Evolutionary conservation across 2,888 invertebrate genomes (phyloP).

Genomic region (Tromatobia lineatoria): DNA sequence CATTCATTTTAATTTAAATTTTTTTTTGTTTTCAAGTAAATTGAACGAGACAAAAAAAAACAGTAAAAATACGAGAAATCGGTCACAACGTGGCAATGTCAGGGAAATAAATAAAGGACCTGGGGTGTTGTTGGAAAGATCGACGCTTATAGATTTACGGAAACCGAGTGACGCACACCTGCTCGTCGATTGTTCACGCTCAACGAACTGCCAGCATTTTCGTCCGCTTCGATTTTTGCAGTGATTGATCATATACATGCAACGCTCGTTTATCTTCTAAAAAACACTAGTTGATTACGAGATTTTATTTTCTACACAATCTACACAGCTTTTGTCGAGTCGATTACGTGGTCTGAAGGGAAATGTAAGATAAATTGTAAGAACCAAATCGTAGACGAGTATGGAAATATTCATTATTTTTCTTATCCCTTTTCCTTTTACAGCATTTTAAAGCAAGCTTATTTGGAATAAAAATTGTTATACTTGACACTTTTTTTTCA

Average conservation of each 20-base stretch:
- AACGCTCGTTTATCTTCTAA: constrained; percentile 15
- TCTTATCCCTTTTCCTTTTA: too few relatives aligned
- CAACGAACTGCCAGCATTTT: not conserved
- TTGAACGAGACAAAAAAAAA: not conserved
- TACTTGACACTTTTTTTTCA: too few relatives aligned
- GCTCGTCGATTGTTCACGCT: constrained; percentile 13
- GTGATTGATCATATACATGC: constrained; percentile 46
- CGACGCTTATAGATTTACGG: constrained; percentile 52
- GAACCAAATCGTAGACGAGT: too few relatives aligned
- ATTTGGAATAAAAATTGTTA: too few relatives aligned
- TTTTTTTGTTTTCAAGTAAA: not conserved
- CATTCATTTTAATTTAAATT: too few relatives aligned
- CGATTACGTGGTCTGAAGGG: too few relatives aligned
- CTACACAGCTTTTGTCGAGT: not conserved
- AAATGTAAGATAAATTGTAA: too few relatives aligned
- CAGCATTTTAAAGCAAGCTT: too few relatives aligned
- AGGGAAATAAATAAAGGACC: constrained; percentile 36
- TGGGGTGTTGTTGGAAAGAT: constrained; percentile 23
- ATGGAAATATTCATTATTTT: too few relatives aligned
- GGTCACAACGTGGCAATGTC: constrained; percentile 4
- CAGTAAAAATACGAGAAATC: constrained; percentile 14
- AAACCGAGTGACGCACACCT: constrained; percentile 35
- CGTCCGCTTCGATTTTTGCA: constrained; percentile 44
- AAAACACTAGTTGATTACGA: constrained; percentile 6
- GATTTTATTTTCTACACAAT: not conserved